Base-by-base conservation (phyloP, 2,888 invertebrate genomes). In the Pammene aurita region DNA sequence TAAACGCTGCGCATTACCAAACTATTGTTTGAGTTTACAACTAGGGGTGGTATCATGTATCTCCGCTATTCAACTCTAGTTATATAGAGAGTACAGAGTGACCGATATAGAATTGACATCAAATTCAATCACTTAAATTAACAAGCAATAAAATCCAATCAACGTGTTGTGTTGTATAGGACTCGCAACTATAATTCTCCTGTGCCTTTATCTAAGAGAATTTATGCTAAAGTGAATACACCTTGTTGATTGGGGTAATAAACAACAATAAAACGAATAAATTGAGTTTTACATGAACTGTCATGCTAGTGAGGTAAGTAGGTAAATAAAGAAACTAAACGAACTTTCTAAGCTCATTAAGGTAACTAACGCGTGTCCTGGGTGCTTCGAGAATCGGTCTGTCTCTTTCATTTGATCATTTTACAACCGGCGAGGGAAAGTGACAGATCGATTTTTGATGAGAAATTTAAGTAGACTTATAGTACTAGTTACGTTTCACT, bases 261-360 rank as follows among this genome's bases (percentile, higher is more conserved):
- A 72, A 70, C 55, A 71, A 67, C 70, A 66, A 67, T 67, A 71
- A 41, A 72, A 70, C 72, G 60, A 72, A 73, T 72, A 70, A 70
- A 54, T 52, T 67, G 72, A 81, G 84, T 85, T 72, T 86, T 85
- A 86, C 88, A 89, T 84, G 86, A 86, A 80, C 81, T 77, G 75
- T 80, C 86, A 87, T 87, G 87, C 86, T 90, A 89, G 86, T 90
- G 91, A 91, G 91, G 91, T 90, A 90, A 82, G 83, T 82, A 82
- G 75, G 72, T 74, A 76, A 77, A 81, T 77, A 78, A 80, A 78
- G 74, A 74, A 79, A 77, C 82, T 83, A 84, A 80, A 86, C 75
- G 92, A 92, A 92, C 92, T 92, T 92, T 87, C 86, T 81, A 89
- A 89, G 92, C 89, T 90, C 92, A 81, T 64, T 78, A 82, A 89